phyloP scores from a whole-genome alignment of 2,888 invertebrate genomes.

The Carterocephalus palaemon region DNA sequence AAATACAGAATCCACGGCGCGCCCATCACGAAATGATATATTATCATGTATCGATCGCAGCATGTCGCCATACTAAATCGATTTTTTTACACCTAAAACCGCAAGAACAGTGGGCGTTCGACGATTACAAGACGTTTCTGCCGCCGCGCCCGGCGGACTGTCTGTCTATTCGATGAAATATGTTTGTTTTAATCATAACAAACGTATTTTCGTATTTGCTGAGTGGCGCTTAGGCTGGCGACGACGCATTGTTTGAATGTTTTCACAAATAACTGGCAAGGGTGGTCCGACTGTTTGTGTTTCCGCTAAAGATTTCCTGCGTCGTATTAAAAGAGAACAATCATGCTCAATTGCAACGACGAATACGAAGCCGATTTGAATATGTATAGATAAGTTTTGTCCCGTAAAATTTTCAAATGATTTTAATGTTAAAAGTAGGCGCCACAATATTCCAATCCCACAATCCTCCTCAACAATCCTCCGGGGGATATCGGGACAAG shows the following conservation, averaged over 20 bases:
- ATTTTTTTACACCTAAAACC: conserved; percentile 79
- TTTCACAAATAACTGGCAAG: conserved; percentile 63
- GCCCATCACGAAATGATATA: conserved; percentile 72
- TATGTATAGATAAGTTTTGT: conserved; percentile 46
- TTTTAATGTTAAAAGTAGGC: conserved; percentile 29
- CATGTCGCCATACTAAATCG: conserved; percentile 76
- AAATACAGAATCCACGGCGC: conserved; percentile 66
- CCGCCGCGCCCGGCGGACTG: conserved; percentile 57
- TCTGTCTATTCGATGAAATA: conserved; percentile 67
- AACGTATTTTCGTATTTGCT: conserved; percentile 57
- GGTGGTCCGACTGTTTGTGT: conserved; percentile 50
- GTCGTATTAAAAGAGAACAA: conserved; percentile 14
- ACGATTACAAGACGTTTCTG: conserved; percentile 73
- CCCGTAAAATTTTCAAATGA: conserved; percentile 53
- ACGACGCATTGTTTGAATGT: conserved; percentile 46
- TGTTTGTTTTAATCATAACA: conserved; percentile 71
- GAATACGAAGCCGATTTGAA: conserved; percentile 25
- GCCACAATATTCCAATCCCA: conserved; percentile 21
- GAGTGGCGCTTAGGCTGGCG: conserved; percentile 44
- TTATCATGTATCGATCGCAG: conserved; percentile 75
- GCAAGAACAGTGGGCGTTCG: conserved; percentile 70
- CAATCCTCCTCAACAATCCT: too few species aligned
- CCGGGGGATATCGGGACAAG: conserved; percentile 21
- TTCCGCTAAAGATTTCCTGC: conserved; percentile 4
- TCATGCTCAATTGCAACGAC: conserved; percentile 23